phyloP scores from a whole-genome alignment of 2,797 vertebrate genomes.

The Dallia pectoralis region DNA sequence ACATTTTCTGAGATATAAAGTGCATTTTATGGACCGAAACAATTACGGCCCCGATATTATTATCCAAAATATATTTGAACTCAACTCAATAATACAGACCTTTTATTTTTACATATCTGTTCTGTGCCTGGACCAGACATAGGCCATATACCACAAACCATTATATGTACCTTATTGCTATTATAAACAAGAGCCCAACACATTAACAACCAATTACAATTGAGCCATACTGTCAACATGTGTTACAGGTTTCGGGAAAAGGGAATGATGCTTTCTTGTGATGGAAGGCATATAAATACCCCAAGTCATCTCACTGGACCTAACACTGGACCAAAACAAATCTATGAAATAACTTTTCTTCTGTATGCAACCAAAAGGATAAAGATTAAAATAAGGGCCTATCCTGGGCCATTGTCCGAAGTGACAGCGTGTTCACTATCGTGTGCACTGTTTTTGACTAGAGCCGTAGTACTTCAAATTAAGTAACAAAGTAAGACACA shows the following conservation, averaged over 20 bases:
- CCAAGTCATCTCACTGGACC: slow-evolving; percentile 7
- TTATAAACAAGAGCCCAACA: no score
- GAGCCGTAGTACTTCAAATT: background rate
- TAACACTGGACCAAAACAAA: background rate
- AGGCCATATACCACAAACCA: no score
- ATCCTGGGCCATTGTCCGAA: background rate
- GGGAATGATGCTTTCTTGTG: slow-evolving; percentile 31
- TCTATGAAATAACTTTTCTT: background rate
- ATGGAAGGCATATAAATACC: slow-evolving; percentile 10
- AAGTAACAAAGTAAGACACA: background rate
- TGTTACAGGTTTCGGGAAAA: slow-evolving; percentile 29
- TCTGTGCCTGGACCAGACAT: no score
- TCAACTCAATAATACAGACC: no score
- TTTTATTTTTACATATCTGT: no score
- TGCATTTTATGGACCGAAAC: no score
- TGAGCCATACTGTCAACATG: no score
- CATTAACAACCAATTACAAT: no score
- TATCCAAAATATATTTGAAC: no score
- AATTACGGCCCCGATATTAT: background rate
- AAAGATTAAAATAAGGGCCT: background rate
- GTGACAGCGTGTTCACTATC: background rate
- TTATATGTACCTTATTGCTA: no score
- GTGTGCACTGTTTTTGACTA: background rate
- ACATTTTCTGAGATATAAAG: no score
- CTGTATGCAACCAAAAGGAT: background rate